These are phyloP conservation scores for Thumatha senex DNA, from an alignment of 2,888 invertebrate species.

Conservation along the genomic window DNA sequence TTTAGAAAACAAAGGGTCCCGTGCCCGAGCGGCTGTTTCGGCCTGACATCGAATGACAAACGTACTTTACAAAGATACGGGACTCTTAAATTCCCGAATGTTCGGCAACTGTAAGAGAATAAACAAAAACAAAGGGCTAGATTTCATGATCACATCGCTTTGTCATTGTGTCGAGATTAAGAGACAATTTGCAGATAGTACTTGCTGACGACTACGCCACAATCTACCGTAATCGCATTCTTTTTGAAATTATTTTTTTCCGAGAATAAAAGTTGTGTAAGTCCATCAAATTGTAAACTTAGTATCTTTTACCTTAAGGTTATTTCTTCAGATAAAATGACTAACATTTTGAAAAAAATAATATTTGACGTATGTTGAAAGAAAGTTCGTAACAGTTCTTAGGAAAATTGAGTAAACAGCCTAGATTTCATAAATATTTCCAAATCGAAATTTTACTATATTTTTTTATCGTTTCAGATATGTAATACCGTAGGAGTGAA, in stretches of 20 bases:
- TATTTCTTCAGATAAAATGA: too few relatives aligned
- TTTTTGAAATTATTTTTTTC: background rate
- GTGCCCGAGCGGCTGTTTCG: conserved; percentile 16
- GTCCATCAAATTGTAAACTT: too few relatives aligned
- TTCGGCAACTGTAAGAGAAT: conserved; percentile 11
- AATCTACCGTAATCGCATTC: background rate
- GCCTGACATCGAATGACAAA: conserved; percentile 38
- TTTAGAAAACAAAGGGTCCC: conserved; percentile 51
- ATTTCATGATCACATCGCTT: conserved; percentile 3
- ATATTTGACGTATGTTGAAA: too few relatives aligned
- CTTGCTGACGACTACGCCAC: conserved; percentile 10
- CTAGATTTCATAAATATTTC: too few relatives aligned
- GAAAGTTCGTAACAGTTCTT: too few relatives aligned
- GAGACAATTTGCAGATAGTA: conserved; percentile 23
- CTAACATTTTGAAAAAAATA: too few relatives aligned
- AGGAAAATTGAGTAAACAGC: too few relatives aligned
- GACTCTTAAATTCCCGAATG: conserved; percentile 21
- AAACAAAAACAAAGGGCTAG: conserved; percentile 10
- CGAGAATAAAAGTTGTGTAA: too few relatives aligned
- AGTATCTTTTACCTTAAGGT: too few relatives aligned
- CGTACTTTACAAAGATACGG: conserved; percentile 29
- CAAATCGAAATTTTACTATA: too few relatives aligned
- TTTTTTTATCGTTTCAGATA: too few relatives aligned
- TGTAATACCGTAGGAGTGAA: too few relatives aligned
- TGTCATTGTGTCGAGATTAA: conserved; percentile 7